These are phyloP conservation scores for Mormoops blainvillei DNA, from an alignment of 2,113 vertebrate genomes.

Conservation along the genomic window DNA sequence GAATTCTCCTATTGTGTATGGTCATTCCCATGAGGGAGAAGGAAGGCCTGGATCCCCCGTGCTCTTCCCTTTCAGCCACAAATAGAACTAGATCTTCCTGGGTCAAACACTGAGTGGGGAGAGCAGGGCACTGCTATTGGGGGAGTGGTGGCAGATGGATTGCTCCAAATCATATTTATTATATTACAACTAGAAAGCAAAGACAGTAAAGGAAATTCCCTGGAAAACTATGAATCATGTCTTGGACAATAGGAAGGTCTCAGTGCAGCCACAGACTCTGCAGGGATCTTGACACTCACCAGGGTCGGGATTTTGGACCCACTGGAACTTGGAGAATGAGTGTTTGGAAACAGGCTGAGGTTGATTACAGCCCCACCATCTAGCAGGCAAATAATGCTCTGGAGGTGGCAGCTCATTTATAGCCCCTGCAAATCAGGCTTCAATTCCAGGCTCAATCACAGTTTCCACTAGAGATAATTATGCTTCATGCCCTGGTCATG, in stretches of 20 bases:
- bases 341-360: slow-evolving; percentile 33
- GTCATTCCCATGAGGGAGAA: neutral
- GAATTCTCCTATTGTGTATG: neutral
- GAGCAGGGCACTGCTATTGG: neutral
- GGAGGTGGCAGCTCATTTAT: slow-evolving; percentile 32
- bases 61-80: neutral
- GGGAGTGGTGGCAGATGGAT: neutral
- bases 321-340: neutral
- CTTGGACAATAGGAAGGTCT: neutral
- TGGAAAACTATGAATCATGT: neutral
- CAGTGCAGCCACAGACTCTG: neutral
- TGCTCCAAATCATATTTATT: neutral
- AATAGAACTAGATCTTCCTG: neutral
- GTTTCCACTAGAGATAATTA: slow-evolving; percentile 59
- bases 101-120: neutral
- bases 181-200: neutral
- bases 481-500: slow-evolving; percentile 38
- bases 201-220: neutral
- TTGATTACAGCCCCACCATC: neutral
- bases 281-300: neutral
- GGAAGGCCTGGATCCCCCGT: neutral
- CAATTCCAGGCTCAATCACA: slow-evolving; percentile 30
- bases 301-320: neutral
- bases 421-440: slow-evolving; percentile 10
- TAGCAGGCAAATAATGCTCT: neutral